A percentile compares a stretch with the other conserved stretches of the same genome.
These are phyloP conservation scores for Andinoacara biseriatus DNA, from an alignment of 2,113 vertebrate genomes.

Conservation along the genomic window DNA sequence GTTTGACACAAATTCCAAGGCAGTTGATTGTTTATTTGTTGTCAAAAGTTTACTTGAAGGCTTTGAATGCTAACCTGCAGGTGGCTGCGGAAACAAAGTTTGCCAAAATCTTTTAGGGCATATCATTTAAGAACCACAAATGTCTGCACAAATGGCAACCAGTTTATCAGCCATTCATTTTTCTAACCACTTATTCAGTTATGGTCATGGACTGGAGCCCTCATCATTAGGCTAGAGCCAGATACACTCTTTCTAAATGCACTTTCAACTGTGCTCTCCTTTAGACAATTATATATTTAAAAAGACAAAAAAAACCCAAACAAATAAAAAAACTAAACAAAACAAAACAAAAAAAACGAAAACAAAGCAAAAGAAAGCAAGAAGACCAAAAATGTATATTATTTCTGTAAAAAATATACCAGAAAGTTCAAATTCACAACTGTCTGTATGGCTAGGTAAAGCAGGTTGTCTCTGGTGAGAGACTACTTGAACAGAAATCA, in stretches of 20 bases:
- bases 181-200: neutral
- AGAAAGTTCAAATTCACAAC: too few relatives aligned
- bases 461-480: too few relatives aligned
- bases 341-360: fast-evolving
- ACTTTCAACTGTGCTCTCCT: neutral
- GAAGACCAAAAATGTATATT: fast-evolving
- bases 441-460: too few relatives aligned
- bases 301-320: neutral
- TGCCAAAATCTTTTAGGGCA: neutral
- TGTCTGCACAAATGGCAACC: neutral
- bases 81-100: neutral
- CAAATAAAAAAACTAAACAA: too few relatives aligned
- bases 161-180: neutral
- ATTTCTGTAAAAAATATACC: neutral
- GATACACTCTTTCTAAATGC: neutral
- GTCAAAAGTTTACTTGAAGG: too few relatives aligned
- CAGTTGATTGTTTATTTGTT: too few relatives aligned
- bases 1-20: too few relatives aligned
- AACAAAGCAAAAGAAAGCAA: neutral
- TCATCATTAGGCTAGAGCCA: neutral
- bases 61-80: neutral
- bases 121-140: neutral
- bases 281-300: neutral
- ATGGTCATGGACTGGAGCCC: neutral
- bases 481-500: neutral